A percentile compares a stretch with the other conserved stretches of the same genome.
These are phyloP conservation scores for Mastacembelus armatus DNA, from an alignment of 2,797 vertebrate species.

Conservation along the genomic window DNA sequence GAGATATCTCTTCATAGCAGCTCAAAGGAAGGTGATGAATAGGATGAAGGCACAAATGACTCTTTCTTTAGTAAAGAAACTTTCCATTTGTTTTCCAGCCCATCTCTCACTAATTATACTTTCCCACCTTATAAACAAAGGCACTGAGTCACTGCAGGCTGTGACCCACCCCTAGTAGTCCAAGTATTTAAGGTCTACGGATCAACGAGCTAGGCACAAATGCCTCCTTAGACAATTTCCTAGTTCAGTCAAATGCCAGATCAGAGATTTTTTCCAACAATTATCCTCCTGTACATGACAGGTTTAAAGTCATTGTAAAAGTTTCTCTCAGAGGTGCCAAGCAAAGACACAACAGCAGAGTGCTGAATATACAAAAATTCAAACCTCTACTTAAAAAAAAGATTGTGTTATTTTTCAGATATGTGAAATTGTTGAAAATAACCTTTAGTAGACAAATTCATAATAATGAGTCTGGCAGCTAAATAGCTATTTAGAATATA, in stretches of 20 bases:
- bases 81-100: constrained; percentile 60
- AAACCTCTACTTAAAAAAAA: too few species aligned
- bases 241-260: constrained; percentile 36
- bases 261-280: constrained; percentile 34
- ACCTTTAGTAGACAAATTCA: neutral
- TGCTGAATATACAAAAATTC: too few species aligned
- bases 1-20: constrained; percentile 45
- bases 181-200: constrained; percentile 33
- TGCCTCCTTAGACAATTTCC: constrained; percentile 11
- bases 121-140: constrained; percentile 67
- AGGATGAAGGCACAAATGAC: constrained; percentile 52
- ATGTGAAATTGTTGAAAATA: neutral
- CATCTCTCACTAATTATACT: constrained; percentile 43
- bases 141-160: constrained; percentile 44
- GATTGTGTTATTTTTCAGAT: neutral
- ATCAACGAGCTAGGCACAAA: constrained; percentile 45
- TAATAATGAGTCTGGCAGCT: neutral
- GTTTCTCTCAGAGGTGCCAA: too few species aligned
- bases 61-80: constrained; percentile 41
- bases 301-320: constrained; percentile 14
- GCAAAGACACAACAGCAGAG: constrained; percentile 6
- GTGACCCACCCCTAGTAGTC: constrained; percentile 47
- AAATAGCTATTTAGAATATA: neutral
- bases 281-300: constrained; percentile 34
- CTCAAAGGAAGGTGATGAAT: constrained; percentile 56